Evolutionary conservation across 2,113 vertebrate species (phyloP), one percentile per base, ranked within the genome.

Genomic region (Haemorhous mexicanus): DNA sequence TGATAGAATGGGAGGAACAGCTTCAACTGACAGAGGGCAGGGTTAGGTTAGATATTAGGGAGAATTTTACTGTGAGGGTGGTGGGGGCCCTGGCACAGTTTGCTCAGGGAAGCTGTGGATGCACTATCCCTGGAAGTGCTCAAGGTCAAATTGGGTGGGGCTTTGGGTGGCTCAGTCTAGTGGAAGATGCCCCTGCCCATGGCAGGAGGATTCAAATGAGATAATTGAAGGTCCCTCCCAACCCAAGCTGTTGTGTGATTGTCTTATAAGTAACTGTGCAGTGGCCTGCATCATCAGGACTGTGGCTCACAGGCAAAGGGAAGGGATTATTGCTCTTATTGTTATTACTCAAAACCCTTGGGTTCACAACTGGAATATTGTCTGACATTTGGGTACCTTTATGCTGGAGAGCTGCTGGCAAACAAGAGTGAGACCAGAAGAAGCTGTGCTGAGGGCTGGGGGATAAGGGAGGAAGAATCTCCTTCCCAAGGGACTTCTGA

Each of bases 1-100:
- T 15, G 7, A 16, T 30, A 18, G n/a, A 61, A 16, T 4, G 15
- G 49, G 5, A 19, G 4, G 1, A 62, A 30, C 0, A 1, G 21
- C 43, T 83, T 69, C 26, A 33, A 6, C 8, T 62, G 35, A 7
- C 30, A 43, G 47, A 68, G 30, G 11, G 17, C 26, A 49, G 30
- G 46, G n/a, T 46, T 68, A 47, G 47, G 9, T 35, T 27, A 47
- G 26, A 41, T 69, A 8, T 69, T 49, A 33, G 7, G 4, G 55
- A 44, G 52, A 67, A 30, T 33, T 59, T 74, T 52, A 28, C 33
- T 59, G 16, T 67, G 61, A 46, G 19, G 6, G 19, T 20, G 23
- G 19, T 44, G 28, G 39, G 39, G 37, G 37, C 13, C 5, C 22
- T 66, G 52, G 19, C 10, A 20, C 33, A 67, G 37, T 6, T 46